Conservation (phyloP, 2,113 vertebrate genomes). For the Myanophis thanlyinensis region DNA sequence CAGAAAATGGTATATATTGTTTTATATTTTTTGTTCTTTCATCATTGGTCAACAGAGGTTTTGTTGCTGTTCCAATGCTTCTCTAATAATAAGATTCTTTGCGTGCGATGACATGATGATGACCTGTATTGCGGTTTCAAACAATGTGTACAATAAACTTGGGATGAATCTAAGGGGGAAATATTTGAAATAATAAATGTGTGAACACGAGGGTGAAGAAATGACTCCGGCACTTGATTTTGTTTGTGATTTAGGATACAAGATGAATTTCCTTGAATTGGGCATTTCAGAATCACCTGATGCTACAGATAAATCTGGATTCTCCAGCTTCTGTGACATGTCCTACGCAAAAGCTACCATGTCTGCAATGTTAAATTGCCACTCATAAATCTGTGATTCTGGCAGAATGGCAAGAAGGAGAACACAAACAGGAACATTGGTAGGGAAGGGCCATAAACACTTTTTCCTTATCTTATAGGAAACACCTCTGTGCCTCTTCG, state of each 20-base stretch:
- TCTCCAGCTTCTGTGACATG: neutral
- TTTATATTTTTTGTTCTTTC: slow-evolving; percentile 69
- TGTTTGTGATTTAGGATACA: neutral
- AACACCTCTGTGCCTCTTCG: neutral
- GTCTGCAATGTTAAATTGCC: neutral
- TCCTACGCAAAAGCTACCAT: too few species aligned
- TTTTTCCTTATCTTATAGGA: neutral
- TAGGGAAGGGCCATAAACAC: neutral
- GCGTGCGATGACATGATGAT: slow-evolving; percentile 47
- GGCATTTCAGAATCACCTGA: neutral
- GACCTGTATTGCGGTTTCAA: slow-evolving; percentile 61
- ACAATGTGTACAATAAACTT: slow-evolving; percentile 57
- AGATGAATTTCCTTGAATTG: neutral
- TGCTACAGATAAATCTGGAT: neutral
- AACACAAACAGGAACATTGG: neutral
- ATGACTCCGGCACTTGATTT: neutral
- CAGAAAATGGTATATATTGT: slow-evolving; percentile 73
- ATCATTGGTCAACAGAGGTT: slow-evolving; percentile 67
- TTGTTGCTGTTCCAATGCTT: slow-evolving; percentile 75
- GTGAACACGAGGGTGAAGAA: neutral
- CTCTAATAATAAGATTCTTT: slow-evolving; percentile 64
- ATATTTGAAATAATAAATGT: slow-evolving; percentile 59
- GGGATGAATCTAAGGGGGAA: slow-evolving; percentile 61
- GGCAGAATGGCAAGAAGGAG: neutral
- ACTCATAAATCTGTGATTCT: neutral